Base-by-base conservation (phyloP, 35 echinoderm and acorn worm genomes). In the Apostichopus japonicus region DNA sequence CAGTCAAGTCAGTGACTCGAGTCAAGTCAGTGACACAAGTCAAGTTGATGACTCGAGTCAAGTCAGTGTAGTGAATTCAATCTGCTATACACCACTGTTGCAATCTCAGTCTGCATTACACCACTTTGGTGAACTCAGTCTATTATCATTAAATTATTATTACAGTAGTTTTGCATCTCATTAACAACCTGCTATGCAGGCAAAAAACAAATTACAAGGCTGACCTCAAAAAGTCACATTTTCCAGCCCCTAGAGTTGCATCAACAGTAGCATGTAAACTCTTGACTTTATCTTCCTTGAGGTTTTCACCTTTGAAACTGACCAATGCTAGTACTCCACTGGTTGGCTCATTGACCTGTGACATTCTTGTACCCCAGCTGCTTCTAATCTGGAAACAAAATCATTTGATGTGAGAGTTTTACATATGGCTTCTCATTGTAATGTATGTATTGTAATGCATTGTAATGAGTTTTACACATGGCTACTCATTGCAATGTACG, bases 261-360 rank as follows among this genome's bases (percentile, higher is more conserved):
- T 84, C 81, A 57, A 84, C 11, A 5, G 19, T 84, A 7, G 54
- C 54, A 21, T 58, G 54, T 2, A 84, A 1, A 15, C 13, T 67
- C 6, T 89, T 89, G 8, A 63, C 86, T 2, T 59, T 72, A 17
- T 67, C 33, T 89, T 89, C 63, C 3, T 23, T 89, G 17, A 89
- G 24, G 33, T 52, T 63, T 33, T 89, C 86, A 23, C 24, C 86
- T 84, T 84, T 84, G 51, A 89, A 89, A n/a, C 54, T 72, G 15
- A 89, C 56, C 86, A 89, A 44, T 53, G 63, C 86, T 14, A 89
- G 24, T 5, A 89, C 27, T 65, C 63, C 86, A 89, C 24, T 51
- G 23, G 67, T 89, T 72, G 63, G 62, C 22, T 89, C 86, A 72
- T 19, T 52, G 7, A 89, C 10, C 1, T 67, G 23, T 65, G 86